These are phyloP conservation scores for Fringilla coelebs DNA, from an alignment of 2,797 vertebrate species.

Conservation along the genomic window DNA sequence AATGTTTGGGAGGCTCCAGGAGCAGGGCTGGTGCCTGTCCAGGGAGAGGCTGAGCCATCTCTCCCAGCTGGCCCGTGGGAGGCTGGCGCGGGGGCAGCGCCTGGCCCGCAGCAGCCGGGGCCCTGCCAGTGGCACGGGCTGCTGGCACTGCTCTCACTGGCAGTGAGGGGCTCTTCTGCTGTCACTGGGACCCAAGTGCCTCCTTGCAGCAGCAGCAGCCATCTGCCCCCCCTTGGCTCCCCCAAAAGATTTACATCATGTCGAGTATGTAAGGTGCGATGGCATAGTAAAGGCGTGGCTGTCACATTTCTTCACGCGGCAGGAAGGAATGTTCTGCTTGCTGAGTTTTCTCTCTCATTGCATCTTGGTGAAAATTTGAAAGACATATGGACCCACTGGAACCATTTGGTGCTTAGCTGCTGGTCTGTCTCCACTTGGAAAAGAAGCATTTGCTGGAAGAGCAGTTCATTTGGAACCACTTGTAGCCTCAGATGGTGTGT, in stretches of 20 bases:
- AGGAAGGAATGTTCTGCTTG: neutral
- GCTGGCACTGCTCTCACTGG: neutral
- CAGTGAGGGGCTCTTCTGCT: neutral
- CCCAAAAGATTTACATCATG: neutral
- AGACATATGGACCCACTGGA: neutral
- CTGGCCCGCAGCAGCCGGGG: neutral
- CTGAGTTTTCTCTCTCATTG: neutral
- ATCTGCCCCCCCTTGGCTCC: fast-evolving
- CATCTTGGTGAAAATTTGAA: neutral
- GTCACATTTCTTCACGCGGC: fast-evolving
- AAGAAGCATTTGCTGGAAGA: neutral
- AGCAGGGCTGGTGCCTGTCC: neutral
- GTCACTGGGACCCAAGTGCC: neutral
- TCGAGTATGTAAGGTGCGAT: fast-evolving
- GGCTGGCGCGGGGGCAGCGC: neutral
- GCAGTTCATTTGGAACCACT: neutral
- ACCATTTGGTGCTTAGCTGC: neutral
- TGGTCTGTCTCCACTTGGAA: neutral
- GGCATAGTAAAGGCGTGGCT: neutral
- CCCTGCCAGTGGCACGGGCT: neutral
- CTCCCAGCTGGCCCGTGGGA: neutral
- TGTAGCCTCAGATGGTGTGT: neutral
- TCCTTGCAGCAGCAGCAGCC: neutral
- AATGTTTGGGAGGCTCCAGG: neutral
- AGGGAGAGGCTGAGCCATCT: neutral